These are phyloP conservation scores for Daboia siamensis DNA, from an alignment of 2,113 vertebrate species.

Conservation along the genomic window DNA sequence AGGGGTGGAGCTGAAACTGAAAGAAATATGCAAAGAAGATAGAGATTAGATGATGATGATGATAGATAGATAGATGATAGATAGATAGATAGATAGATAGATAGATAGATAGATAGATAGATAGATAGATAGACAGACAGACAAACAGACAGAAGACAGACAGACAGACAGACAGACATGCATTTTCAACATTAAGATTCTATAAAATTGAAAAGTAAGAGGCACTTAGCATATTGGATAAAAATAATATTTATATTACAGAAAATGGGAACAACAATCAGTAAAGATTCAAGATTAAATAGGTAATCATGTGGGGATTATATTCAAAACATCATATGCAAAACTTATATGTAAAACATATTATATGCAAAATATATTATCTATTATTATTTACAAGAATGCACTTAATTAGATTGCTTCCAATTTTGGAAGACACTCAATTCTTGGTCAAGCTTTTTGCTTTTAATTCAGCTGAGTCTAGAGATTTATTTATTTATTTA, in stretches of 20 bases:
- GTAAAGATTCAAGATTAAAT: not conserved
- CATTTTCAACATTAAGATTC: not conserved
- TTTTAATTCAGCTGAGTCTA: not conserved
- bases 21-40: not conserved
- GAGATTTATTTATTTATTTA: too few species aligned
- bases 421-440: not conserved
- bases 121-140: too few species aligned
- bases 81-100: rapidly evolving
- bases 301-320: not conserved
- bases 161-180: not conserved
- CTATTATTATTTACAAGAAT: not conserved
- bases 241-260: not conserved
- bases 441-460: not conserved
- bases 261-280: not conserved
- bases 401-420: not conserved
- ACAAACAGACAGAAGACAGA: too few species aligned
- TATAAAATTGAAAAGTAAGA: not conserved
- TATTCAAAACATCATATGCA: not conserved
- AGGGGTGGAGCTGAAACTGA: not conserved
- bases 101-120: rapidly evolving
- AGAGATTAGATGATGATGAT: too few species aligned
- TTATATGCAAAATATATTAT: not conserved
- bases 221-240: not conserved
- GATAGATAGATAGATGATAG: too few species aligned
- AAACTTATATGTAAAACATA: too few species aligned